Evolutionary conservation across 2,113 vertebrate species (phyloP), one percentile per base, ranked within the genome.

Genomic region (Tursiops truncatus): DNA sequence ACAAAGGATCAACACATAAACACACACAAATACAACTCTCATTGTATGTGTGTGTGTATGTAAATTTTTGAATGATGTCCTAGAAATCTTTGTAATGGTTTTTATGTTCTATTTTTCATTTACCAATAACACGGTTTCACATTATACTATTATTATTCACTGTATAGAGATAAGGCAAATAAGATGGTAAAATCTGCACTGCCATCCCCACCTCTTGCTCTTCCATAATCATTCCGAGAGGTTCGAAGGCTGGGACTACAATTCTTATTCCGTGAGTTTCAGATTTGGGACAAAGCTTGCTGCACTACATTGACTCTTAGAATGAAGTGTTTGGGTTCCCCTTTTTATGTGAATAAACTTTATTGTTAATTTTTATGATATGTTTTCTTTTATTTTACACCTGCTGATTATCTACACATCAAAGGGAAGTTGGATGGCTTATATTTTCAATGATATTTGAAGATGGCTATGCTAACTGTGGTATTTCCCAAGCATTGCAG

Each of bases 351-450:
- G 11, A 89, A 73, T 56, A 94, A 65, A 53, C 1, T 14, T 53
- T 50, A 82, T 82, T 91, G 21, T 87, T 89, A 86, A 74, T 94
- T 82, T 91, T 92, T 56, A 23, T 41, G 18, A 85, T 76, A 11
- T 77, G 2, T 76, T 89, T 50, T 62, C 26, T 88, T 91, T 95
- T 94, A 73, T 83, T 94, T 95, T 80, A 77, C 18, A 62, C 31
- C 18, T 86, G 68, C 5, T 92, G 25, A 63, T 91, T 79, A 83
- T 77, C 86, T 80, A 67, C 4, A 77, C 60, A 79, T 92, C 74
- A 80, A 83, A 83, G 84, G 73, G 33, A 68, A 47, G 38, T 68
- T 68, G 31, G 18, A 62, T 74, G 68, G 41, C 74, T 89, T 94
- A 44, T 76, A 80, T 83, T 94, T 80, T 83, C 83, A 89, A 38